Conservation (phyloP, 2,113 vertebrate genomes). For the Eira barbara region DNA sequence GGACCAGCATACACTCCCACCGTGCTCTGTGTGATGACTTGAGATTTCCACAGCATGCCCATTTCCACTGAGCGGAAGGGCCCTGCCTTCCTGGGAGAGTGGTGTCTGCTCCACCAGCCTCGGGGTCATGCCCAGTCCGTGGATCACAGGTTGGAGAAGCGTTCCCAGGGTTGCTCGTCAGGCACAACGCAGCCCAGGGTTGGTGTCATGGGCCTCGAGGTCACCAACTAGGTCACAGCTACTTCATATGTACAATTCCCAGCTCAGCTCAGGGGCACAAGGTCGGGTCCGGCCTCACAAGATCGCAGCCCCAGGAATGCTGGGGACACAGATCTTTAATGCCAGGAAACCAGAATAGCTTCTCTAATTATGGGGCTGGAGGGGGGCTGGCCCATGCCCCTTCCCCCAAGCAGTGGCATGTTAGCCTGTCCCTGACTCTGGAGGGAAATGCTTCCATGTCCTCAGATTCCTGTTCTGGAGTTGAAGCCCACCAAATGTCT, state of each 20-base stretch:
- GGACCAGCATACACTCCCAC: background rate
- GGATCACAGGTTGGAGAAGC: background rate
- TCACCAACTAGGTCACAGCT: background rate
- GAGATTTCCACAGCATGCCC: rapidly evolving
- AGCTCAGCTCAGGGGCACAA: background rate
- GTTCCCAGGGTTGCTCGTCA: background rate
- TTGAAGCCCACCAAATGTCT: background rate
- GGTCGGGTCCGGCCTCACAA: background rate
- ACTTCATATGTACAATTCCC: background rate
- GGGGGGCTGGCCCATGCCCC: background rate
- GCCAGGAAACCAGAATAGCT: background rate
- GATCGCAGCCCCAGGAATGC: background rate
- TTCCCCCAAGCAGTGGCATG: background rate
- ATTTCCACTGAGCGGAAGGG: background rate
- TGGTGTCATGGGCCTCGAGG: background rate
- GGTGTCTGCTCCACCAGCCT: background rate
- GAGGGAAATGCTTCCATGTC: background rate
- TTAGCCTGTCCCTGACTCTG: background rate
- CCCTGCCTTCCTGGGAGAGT: background rate
- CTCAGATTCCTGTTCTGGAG: background rate
- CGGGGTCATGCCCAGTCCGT: background rate
- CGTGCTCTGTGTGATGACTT: rapidly evolving
- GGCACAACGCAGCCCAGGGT: background rate
- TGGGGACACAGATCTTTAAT: background rate
- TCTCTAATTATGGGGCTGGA: background rate